phyloP scores from a whole-genome alignment of 1,140 invertebrate species.

The Panagrolaimus sp. region DNA sequence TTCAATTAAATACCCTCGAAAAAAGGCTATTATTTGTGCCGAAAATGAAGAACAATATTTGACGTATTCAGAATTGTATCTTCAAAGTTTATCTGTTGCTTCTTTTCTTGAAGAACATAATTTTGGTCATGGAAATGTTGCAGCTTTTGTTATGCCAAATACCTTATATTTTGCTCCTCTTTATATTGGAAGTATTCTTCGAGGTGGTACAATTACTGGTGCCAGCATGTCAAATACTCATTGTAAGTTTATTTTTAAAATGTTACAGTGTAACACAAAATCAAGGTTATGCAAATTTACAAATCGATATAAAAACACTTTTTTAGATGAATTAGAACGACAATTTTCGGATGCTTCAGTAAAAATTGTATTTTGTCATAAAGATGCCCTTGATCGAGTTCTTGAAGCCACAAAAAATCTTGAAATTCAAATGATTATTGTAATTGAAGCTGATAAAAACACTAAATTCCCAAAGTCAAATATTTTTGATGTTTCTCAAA shows the following conservation, averaged over 20 bases:
- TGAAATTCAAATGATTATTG: not conserved
- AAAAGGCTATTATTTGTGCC: slow-evolving; percentile 9
- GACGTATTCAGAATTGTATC: not conserved
- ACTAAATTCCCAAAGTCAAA: not conserved
- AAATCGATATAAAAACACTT: not conserved
- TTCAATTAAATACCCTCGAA: not conserved
- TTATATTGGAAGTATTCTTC: not conserved
- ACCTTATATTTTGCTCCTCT: not conserved
- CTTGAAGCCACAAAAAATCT: slow-evolving; percentile 46
- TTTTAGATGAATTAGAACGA: slow-evolving; percentile 67
- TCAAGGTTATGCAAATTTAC: no score
- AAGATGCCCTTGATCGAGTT: slow-evolving; percentile 66
- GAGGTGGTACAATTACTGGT: slow-evolving; percentile 70
- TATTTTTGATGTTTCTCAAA: not conserved
- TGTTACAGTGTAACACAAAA: no score
- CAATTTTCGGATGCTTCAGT: slow-evolving; percentile 68
- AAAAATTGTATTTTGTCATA: slow-evolving; percentile 69
- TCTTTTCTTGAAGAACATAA: not conserved
- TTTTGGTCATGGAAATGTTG: not conserved
- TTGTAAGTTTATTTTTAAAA: slow-evolving; percentile 64
- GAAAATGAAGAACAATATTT: not conserved
- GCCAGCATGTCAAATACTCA: slow-evolving; percentile 75
- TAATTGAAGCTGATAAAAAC: not conserved
- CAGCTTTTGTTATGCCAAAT: not conserved
- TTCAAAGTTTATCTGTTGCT: not conserved